Evolutionary conservation across 37 sponge, comb jelly and placozoan species (phyloP), one percentile per base, ranked within the genome.

Genomic region (Eunapius fragilis): DNA sequence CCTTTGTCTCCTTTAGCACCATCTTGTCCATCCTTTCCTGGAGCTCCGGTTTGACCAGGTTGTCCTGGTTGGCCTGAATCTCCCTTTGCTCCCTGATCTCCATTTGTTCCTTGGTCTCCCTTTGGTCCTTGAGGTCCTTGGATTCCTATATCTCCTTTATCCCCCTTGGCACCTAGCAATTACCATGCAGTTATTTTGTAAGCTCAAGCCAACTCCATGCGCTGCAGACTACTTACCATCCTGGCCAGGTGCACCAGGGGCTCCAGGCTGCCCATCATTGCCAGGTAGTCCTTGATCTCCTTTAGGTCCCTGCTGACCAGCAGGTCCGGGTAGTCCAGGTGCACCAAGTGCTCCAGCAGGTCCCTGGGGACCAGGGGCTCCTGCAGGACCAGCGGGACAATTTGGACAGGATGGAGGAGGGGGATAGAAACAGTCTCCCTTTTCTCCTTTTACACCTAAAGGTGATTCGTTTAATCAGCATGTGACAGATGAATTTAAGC

Each of bases 341-440:
- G 58, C 58, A 58, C 58, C 58, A n/a, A 2, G 67, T 67, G 28
- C 31, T 77, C 45, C 28, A 72, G 37, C 7, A 74, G 28, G 3
- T 69, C 33, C 49, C 37, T 80, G 26, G 67, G 87, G 84, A 72
- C 87, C 91, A 36, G 91, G 91, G 58, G 76, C 30, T 77, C 94
- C 94, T n/a, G 83, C 82, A 11, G 80, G 72, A 32, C 94, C 94
- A 71, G 90, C 72, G 75, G 76, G 72, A 23, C 94, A 90, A 32
- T 68, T 41, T 41, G 90, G 76, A 5, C 94, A 90, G 2, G 72
- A 36, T 14, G 71, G 71, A 0, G 90, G 90, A 50, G 50, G 38
- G 3, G 71, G 74, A 35, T 90, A 58, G 58, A 58, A 58, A 19
- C 58, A 58, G 76, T 80, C 37, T 71, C 89, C 89, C 49, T 85